Evolutionary conservation across 2,113 vertebrate genomes (phyloP), one percentile per base, ranked within the genome.

Genomic region (Macrotus californicus): DNA sequence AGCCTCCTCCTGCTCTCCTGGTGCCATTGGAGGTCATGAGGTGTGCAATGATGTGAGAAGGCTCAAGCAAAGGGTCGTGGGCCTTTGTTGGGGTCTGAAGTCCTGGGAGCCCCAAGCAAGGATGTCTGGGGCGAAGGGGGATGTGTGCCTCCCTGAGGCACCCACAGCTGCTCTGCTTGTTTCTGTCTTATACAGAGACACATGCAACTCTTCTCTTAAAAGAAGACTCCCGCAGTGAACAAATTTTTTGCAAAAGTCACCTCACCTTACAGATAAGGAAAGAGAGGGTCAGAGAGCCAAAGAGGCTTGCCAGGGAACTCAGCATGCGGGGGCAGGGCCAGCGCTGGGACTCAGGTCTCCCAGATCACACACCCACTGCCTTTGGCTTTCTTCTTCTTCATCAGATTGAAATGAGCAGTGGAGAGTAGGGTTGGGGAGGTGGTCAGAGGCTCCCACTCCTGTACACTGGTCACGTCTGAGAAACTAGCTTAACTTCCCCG

Each of bases 331-430:
- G 31, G 48, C 41, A 41, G 50, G 56, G 48, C 59, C n/a, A 7
- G 48, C 1, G 1, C 31, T 46, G 39, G 43, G 41, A 70, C 15
- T 79, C 2, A 0, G 15, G n/a, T 36, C 34, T 72, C 75, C 54
- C 39, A 9, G 66, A 8, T 64, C 3, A 5, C 48, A 24, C 29
- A 8, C 0, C 0, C 31, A 22, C 13, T 19, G 41, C 14, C 31
- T 59, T 22, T 26, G 52, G 31, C 34, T 39, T 85, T 41, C 31
- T 61, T 41, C 3, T 41, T 54, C 56, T 75, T 54, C 11, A 22
- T 36, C 34, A 26, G 84, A 54, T 46, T 9, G 2, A 76, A 61
- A 21, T 4, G 52, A 85, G 75, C 29, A 70, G 14, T 7, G 13
- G 21, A 12, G 41, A 70, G 50, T 1, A 70, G 36, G 31, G n/a